Conservation (phyloP, 2,888 invertebrate species). For the Drosophila acutilabella region DNA sequence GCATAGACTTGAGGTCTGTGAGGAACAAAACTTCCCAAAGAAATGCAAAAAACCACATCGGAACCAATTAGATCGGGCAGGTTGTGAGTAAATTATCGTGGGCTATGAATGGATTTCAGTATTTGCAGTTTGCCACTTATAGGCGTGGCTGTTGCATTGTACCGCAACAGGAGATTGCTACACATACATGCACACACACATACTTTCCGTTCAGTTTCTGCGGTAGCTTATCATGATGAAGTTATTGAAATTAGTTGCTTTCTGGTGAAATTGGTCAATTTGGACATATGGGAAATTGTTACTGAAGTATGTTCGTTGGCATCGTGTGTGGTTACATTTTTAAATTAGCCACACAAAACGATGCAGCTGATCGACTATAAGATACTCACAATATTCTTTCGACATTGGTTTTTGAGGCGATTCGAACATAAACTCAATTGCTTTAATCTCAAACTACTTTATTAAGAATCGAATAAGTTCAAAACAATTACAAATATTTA, state of each 20-base stretch:
- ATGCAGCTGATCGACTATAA: neutral
- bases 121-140: conserved; percentile 4
- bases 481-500: no score
- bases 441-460: no score
- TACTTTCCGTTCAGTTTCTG: conserved; percentile 19
- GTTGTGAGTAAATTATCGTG: conserved; percentile 32
- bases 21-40: conserved; percentile 48
- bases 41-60: conserved; percentile 31
- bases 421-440: no score
- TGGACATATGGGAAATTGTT: conserved; percentile 41
- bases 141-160: conserved; percentile 37
- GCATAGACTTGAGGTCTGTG: conserved; percentile 28
- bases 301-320: neutral
- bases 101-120: conserved; percentile 11
- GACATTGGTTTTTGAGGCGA: no score
- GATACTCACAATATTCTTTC: neutral
- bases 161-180: conserved; percentile 25
- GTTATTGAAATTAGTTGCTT: conserved; percentile 52
- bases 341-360: neutral
- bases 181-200: conserved; percentile 1
- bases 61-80: conserved; percentile 33
- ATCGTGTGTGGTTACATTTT: conserved; percentile 4
- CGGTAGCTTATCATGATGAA: conserved; percentile 44
- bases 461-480: no score
- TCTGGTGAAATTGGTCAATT: conserved; percentile 41